phyloP scores from a whole-genome alignment of 2,888 invertebrate genomes.

The Drosophila quinaria region DNA sequence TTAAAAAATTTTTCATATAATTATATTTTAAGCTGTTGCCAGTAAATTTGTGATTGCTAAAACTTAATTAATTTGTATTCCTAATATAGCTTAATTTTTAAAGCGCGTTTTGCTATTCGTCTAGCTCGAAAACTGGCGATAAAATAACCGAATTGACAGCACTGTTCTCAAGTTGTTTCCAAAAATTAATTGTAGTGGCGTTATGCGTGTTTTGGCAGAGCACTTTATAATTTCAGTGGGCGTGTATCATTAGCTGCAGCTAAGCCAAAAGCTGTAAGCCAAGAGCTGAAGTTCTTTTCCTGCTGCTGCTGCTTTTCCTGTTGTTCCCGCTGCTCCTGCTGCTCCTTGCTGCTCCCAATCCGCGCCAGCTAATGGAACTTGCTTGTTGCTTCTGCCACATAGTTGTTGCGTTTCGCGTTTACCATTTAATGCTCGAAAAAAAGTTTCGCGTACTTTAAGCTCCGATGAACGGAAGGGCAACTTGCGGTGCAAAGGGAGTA shows the following conservation, averaged over 20 bases:
- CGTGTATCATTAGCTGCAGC: slow-evolving; percentile 67
- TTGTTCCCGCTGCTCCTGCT: background rate
- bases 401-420: slow-evolving; percentile 42
- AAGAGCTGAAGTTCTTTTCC: slow-evolving; percentile 27
- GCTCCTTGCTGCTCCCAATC: slow-evolving; percentile 38
- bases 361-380: slow-evolving; percentile 68
- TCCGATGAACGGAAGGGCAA: slow-evolving; percentile 6
- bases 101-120: no score
- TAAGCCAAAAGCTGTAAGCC: slow-evolving; percentile 49
- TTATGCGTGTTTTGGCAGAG: slow-evolving; percentile 43
- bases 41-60: no score
- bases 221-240: slow-evolving; percentile 68
- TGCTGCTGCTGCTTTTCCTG: background rate
- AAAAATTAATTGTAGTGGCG: slow-evolving; percentile 73
- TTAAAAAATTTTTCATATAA: no score
- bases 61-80: no score
- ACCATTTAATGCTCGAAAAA: slow-evolving; percentile 27
- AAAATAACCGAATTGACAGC: background rate
- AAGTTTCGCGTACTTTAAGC: slow-evolving; percentile 53
- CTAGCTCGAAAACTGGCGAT: background rate
- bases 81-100: no score
- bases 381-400: slow-evolving; percentile 58
- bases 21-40: no score
- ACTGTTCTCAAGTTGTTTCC: slow-evolving; percentile 18
- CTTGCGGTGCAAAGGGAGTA: background rate